Base-by-base conservation (phyloP, 1,140 invertebrate genomes). In the Galleria mellonella region DNA sequence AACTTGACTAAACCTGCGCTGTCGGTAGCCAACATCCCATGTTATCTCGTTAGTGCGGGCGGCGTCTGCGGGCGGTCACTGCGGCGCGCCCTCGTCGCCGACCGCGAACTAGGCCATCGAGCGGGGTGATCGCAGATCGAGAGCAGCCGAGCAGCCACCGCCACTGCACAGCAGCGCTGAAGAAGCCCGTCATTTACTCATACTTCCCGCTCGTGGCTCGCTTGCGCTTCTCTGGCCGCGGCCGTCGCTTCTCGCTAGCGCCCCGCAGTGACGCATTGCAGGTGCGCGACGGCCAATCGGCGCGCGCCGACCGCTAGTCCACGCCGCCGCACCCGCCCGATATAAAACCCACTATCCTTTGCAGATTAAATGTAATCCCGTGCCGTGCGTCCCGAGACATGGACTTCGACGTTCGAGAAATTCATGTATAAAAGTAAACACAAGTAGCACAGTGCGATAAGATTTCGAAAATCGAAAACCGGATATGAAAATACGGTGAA, bases 221-320 rank as follows among this genome's bases (percentile, higher is more conserved):
- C 55, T 52, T 39, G 51, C 46, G 46, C 43, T 45, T 23, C 17
- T 23, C 36, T 32, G 38, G 46, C 28, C 41, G 47, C 47, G 37
- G 15, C 37, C 13, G 28, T 15, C 37, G 45, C 32, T 32, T 31
- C 45, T 32, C 43, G 51, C 51, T 45, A 48, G 46, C 61, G 58
- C 58, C 69, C 67, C 73, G 74, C 73, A 78, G 68, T 93, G 92
- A 92, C 92, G 92, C 92, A 93, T 93, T 93, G 92, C 92, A 92
- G 92, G 92, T 93, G 90, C 89, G 89, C 88, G 86, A 73, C 87
- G 88, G 88, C 92, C 91, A 92, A 93, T 92, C 89, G 72, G 75
- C 79, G 83, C 67, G 79, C 83, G 65, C 79, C 70, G 73, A 89
- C 88, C 89, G 87, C 88, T 90, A 89, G 87, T 88, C 85, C 58